Conservation (phyloP, 1,140 invertebrate genomes). For the Drepana arcuata region DNA sequence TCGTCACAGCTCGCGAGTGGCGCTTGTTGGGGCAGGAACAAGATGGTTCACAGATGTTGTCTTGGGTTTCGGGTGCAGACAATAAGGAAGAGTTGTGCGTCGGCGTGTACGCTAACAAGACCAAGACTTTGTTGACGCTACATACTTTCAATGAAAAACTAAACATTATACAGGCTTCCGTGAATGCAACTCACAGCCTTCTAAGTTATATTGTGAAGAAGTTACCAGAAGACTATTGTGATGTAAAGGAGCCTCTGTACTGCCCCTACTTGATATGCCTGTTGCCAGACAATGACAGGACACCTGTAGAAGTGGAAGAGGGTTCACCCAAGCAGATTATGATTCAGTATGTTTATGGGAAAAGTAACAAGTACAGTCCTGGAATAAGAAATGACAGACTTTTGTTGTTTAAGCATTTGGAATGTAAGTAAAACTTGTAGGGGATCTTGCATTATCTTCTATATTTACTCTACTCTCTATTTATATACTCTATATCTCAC, state of each 20-base stretch:
- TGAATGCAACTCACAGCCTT: conserved; percentile 78
- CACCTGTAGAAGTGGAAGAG: conserved; percentile 72
- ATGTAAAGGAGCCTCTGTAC: conserved; percentile 54
- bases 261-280: conserved; percentile 75
- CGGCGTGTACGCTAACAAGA: conserved; percentile 70
- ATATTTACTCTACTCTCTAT: too few species aligned
- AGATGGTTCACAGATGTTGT: conserved; percentile 79
- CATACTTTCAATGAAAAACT: conserved; percentile 75
- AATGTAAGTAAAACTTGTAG: conserved; percentile 74
- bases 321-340: conserved; percentile 77
- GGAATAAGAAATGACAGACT: conserved; percentile 79
- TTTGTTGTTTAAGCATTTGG: conserved; percentile 82
- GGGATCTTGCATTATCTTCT: too few species aligned
- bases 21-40: conserved; percentile 83
- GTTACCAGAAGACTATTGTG: conserved; percentile 24
- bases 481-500: too few species aligned
- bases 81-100: conserved; percentile 58
- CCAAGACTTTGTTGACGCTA: conserved; percentile 74
- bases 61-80: conserved; percentile 75
- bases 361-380: conserved; percentile 74
- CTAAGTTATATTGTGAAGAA: conserved; percentile 78
- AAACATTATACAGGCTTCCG: conserved; percentile 84
- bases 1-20: conserved; percentile 79
- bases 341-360: conserved; percentile 84
- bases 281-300: conserved; percentile 63